Conservation (phyloP, 2,113 vertebrate species). For the Ptilorrhoa leucosticta region DNA sequence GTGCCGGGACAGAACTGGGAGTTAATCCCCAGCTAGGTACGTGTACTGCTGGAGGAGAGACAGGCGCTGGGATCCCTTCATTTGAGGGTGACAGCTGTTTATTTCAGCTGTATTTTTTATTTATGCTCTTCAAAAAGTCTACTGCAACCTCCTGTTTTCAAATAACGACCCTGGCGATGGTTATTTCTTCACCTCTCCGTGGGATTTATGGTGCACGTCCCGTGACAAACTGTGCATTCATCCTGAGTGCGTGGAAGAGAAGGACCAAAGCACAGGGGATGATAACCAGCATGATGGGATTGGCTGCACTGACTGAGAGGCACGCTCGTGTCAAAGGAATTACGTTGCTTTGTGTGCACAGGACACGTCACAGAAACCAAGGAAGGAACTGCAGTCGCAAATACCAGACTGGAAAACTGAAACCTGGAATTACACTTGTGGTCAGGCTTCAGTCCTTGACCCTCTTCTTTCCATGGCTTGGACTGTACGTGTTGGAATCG, state of each 20-base stretch:
- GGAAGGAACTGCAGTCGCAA: not conserved
- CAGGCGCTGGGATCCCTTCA: not conserved
- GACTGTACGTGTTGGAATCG: not conserved
- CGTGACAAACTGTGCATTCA: not conserved
- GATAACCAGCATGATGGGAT: not conserved
- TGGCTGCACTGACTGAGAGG: not conserved
- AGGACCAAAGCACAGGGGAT: not conserved
- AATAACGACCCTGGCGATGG: not conserved
- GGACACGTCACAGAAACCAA: not conserved
- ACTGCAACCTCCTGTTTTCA: not conserved
- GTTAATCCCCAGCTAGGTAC: not conserved
- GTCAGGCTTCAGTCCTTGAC: not conserved
- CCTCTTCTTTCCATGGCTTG: not conserved
- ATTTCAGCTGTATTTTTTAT: not conserved
- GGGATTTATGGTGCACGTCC: not conserved
- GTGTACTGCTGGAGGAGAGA: not conserved
- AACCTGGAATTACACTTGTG: not conserved
- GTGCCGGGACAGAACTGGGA: not conserved
- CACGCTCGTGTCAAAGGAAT: not conserved
- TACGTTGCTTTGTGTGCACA: not conserved
- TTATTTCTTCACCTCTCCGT: not conserved
- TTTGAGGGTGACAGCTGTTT: not conserved
- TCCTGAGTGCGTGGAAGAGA: not conserved
- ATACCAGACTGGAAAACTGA: not conserved
- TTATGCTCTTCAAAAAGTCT: not conserved